Base-by-base conservation (phyloP, 2,888 invertebrate genomes). In the Leptinotarsa juncta region DNA sequence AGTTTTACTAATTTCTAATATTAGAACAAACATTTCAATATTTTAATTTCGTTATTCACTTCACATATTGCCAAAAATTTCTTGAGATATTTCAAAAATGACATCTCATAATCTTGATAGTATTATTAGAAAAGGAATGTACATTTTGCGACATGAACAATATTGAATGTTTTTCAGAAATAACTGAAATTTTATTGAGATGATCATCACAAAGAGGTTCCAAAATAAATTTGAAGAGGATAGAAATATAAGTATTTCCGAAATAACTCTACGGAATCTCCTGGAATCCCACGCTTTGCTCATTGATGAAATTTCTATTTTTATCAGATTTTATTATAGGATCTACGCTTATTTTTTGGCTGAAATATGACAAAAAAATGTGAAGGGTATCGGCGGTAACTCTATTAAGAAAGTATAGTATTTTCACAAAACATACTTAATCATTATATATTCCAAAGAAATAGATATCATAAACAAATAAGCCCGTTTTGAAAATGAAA, bases 211-310 rank as follows among this genome's bases (percentile, higher is more conserved):
- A 26, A 3, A 32, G 53, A n/a, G n/a, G n/a, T 67, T 51, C 26
- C 67, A 67, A 26, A 67, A 62, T 62, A 60, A 26, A 23, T 50
- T 16, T 65, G 7, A 16, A 14, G 10, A n/a, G 16, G 23, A 20
- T 16, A 26, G 26, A 32, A 67, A 7, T 67, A 67, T n/a, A 67
- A 67, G 51, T 23, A 26, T 51, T 51, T 23, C 26, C 23, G 67
- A 26, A 67, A 67, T 67, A 67, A 67, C 10, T 20, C 51, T 23
- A 53, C 18, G 67, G 67, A 51, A 67, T 67, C 51, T 67, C 67
- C 67, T 16, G 51, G 12, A 67, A 66, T 66, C 50, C 67, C 18
- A 51, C 67, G 67, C n/a, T 20, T 51, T 7, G 4, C n/a, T 67
- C 32, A 53, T 51, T 23, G 67, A 67, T 51, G 67, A 67, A 23